Conservation (phyloP, 2,113 vertebrate genomes). For the Cyanistes caeruleus region DNA sequence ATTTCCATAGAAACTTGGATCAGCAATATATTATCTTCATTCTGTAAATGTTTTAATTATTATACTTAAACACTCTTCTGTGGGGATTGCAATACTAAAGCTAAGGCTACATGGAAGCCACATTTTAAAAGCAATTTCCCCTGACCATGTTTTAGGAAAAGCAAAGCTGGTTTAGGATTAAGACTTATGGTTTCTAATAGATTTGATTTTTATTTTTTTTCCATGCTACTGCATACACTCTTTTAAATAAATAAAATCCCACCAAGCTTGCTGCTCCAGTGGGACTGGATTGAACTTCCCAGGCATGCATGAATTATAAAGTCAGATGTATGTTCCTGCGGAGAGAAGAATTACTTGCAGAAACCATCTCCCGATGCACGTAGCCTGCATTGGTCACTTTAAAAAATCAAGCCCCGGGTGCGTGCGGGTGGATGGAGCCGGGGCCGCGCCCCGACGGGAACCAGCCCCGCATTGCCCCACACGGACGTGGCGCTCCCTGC, state of each 20-base stretch:
- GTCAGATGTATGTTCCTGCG: neutral
- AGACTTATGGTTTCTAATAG: conserved; percentile 4
- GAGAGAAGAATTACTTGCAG: neutral
- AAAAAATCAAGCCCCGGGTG: neutral
- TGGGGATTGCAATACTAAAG: neutral
- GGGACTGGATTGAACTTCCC: conserved; percentile 60
- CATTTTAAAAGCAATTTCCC: neutral
- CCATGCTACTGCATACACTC: conserved; percentile 26
- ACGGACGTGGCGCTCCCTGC: neutral
- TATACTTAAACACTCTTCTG: neutral
- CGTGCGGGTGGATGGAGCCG: neutral
- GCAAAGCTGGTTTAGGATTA: conserved; percentile 14
- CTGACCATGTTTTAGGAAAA: neutral
- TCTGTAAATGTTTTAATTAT: conserved; percentile 65
- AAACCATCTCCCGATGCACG: neutral
- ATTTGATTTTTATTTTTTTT: neutral
- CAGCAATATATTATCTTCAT: conserved; percentile 36
- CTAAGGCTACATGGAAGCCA: neutral
- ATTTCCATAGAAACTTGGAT: conserved; percentile 71
- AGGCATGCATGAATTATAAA: conserved; percentile 48
- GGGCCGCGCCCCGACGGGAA: neutral
- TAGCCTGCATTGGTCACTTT: neutral
- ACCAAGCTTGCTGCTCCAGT: conserved; percentile 46
- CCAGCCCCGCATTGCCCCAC: neutral
- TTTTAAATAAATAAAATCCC: conserved; percentile 65